Percentiles rank a stretch among this genome's conserved stretches.
phyloP scores from a whole-genome alignment of 2,113 vertebrate genomes.

The Strix aluco region DNA sequence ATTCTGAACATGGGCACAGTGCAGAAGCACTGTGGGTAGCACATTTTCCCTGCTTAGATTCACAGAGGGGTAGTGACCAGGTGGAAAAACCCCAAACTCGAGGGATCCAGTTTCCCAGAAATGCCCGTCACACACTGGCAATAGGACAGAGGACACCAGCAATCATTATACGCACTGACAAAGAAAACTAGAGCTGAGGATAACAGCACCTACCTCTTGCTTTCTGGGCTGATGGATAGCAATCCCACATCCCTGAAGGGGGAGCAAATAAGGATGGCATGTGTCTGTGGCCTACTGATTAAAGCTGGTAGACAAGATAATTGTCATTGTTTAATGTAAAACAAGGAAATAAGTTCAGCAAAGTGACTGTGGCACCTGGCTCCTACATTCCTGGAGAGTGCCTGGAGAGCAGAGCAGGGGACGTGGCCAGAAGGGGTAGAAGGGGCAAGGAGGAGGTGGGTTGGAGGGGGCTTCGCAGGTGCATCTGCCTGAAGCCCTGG shows the following conservation, averaged over 20 bases:
- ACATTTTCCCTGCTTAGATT: not conserved
- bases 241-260: not conserved
- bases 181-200: not conserved
- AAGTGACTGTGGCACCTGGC: not conserved
- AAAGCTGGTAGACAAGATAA: not conserved
- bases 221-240: not conserved
- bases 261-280: not conserved
- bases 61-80: no score
- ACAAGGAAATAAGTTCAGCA: not conserved
- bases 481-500: not conserved
- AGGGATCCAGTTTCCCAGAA: not conserved
- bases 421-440: not conserved
- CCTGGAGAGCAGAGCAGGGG: not conserved
- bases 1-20: not conserved
- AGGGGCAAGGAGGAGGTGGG: not conserved
- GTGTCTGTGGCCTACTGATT: not conserved
- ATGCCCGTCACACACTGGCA: accelerated
- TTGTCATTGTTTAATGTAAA: not conserved
- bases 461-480: not conserved
- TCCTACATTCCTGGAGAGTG: not conserved
- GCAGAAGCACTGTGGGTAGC: not conserved
- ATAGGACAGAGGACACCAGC: not conserved
- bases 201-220: not conserved
- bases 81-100: not conserved
- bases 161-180: accelerated